Conservation (phyloP, 1,140 invertebrate genomes). For the Drosophila erecta region DNA sequence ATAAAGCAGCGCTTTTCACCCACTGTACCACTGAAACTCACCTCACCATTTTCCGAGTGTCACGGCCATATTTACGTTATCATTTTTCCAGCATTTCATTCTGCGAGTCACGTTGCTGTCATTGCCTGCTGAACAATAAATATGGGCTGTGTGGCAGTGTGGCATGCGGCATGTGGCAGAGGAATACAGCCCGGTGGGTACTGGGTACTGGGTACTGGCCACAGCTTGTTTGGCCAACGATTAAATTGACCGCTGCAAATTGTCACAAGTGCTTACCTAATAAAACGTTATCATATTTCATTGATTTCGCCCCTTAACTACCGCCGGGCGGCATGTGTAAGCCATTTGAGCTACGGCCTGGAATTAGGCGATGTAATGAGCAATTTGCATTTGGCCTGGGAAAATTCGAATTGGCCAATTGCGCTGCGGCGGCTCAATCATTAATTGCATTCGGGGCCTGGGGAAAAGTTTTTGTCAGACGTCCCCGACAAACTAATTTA, state of each 20-base stretch:
- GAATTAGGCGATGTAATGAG: slow-evolving; percentile 31
- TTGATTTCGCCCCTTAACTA: slow-evolving; percentile 55
- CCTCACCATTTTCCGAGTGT: slow-evolving; percentile 23
- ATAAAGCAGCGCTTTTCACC: too few species aligned
- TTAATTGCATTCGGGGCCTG: slow-evolving; percentile 61
- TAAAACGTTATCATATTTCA: slow-evolving; percentile 52
- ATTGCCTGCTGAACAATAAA: slow-evolving; percentile 61
- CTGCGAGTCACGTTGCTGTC: slow-evolving; percentile 64
- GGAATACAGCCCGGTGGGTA: background rate
- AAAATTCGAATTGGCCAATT: slow-evolving; percentile 12
- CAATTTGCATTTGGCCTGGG: slow-evolving; percentile 32
- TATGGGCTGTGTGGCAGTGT: slow-evolving; percentile 19
- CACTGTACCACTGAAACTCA: slow-evolving; percentile 14
- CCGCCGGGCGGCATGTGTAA: slow-evolving; percentile 21
- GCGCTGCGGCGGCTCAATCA: slow-evolving; percentile 39
- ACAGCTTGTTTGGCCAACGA: slow-evolving; percentile 18
- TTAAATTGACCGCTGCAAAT: slow-evolving; percentile 43
- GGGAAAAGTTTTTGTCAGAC: slow-evolving; percentile 41
- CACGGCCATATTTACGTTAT: slow-evolving; percentile 69
- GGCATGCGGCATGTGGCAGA: background rate
- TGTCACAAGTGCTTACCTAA: slow-evolving; percentile 40
- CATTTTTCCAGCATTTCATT: slow-evolving; percentile 74
- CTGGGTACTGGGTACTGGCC: background rate
- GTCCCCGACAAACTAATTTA: slow-evolving; percentile 70
- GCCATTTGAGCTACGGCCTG: slow-evolving; percentile 15